These are phyloP conservation scores for Esox niger DNA, from an alignment of 2,113 vertebrate genomes.

Conservation along the genomic window DNA sequence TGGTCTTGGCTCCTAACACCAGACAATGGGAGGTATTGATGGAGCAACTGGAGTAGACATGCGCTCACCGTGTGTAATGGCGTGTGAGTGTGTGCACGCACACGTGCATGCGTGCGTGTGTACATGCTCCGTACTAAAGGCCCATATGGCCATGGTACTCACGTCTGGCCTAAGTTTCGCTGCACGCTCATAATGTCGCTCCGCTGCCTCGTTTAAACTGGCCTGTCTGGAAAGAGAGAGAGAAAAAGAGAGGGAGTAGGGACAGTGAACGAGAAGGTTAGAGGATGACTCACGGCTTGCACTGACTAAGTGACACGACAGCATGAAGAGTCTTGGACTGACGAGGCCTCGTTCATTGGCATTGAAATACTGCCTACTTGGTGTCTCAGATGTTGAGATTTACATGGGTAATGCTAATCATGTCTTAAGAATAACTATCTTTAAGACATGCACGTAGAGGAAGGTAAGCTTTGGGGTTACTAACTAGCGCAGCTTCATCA, in stretches of 20 bases:
- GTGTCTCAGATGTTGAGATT: background rate
- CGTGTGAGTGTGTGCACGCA: too few relatives aligned
- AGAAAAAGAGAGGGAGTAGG: background rate
- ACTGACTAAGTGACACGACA: background rate
- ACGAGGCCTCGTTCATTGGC: background rate
- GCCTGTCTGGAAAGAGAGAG: conserved; percentile 79
- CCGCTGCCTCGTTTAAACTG: conserved; percentile 91
- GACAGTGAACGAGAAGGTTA: background rate
- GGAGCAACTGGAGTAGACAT: background rate
- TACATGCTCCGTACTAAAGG: conserved; percentile 33
- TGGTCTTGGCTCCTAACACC: conserved; percentile 1
- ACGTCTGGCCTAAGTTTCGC: conserved; percentile 88
- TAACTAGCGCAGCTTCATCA: background rate
- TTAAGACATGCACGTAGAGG: background rate
- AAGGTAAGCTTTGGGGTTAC: conserved; percentile 6
- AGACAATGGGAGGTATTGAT: background rate
- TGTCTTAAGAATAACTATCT: conserved; percentile 11
- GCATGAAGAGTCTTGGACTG: background rate
- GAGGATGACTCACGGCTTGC: background rate
- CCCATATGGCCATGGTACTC: conserved; percentile 66
- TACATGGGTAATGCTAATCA: too few relatives aligned
- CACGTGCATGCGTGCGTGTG: conserved; percentile 13
- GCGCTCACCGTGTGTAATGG: conserved; percentile 17
- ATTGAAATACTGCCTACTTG: background rate
- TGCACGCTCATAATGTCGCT: conserved; percentile 86